Conservation (phyloP, 1,140 invertebrate genomes). For the Epicauta chinensis region DNA sequence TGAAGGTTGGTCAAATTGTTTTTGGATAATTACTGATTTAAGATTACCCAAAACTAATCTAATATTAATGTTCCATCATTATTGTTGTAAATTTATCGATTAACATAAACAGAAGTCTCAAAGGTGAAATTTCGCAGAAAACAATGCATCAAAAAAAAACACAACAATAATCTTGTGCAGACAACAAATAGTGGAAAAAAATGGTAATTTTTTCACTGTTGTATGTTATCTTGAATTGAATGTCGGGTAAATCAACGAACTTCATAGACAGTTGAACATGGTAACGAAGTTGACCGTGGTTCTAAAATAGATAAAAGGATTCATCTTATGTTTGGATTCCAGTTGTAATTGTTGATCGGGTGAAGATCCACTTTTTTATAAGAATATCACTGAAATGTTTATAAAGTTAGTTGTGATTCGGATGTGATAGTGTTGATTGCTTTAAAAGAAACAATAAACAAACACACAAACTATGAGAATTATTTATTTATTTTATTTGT, state of each 20-base stretch:
- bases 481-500: neutral
- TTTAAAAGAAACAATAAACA: neutral
- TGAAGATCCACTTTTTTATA: neutral
- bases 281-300: constrained; percentile 23
- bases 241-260: constrained; percentile 25
- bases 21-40: too few relatives aligned
- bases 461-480: neutral
- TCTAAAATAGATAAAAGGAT: constrained; percentile 8
- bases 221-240: constrained; percentile 2
- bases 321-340: neutral
- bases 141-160: too few relatives aligned
- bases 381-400: neutral
- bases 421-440: neutral
- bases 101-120: too few relatives aligned
- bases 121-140: too few relatives aligned
- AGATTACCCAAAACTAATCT: too few relatives aligned
- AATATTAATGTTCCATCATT: too few relatives aligned
- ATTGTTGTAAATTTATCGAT: too few relatives aligned
- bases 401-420: neutral
- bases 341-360: neutral
- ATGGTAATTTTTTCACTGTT: too few relatives aligned
- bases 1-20: too few relatives aligned
- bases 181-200: too few relatives aligned
- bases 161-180: too few relatives aligned
- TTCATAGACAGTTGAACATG: constrained; percentile 25